These are phyloP conservation scores for Porites lobata DNA, from an alignment of 92 coral and sea anemone species.

Conservation along the genomic window DNA sequence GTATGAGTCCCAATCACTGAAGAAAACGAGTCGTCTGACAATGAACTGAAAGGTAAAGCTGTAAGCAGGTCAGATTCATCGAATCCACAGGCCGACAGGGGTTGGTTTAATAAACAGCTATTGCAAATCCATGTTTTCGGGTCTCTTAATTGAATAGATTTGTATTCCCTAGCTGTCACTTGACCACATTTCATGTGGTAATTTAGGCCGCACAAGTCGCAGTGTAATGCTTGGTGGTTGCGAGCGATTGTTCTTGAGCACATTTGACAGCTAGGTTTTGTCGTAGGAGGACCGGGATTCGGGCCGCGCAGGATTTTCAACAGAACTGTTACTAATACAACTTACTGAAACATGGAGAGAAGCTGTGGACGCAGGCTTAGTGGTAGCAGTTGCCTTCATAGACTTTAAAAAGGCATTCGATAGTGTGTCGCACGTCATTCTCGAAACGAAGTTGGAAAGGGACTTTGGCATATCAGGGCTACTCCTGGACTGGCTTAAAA, in stretches of 20 bases:
- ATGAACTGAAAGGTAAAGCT: conserved; percentile 22
- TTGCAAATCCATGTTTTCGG: conserved; percentile 6
- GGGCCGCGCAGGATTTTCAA: no score
- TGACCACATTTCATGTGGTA: conserved; percentile 7
- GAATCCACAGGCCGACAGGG: background rate
- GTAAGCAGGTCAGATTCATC: background rate
- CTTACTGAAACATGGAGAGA: no score
- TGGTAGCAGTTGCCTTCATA: no score
- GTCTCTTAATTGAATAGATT: conserved; percentile 10
- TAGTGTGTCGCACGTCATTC: no score
- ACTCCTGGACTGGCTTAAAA: no score
- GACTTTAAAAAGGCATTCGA: no score
- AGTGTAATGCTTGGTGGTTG: conserved; percentile 10
- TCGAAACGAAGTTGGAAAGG: no score
- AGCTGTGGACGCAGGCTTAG: no score
- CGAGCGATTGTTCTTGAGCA: conserved; percentile 27
- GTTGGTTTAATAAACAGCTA: conserved; percentile 1
- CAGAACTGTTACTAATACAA: no score
- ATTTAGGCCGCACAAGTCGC: conserved; percentile 11
- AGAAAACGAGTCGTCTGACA: conserved; percentile 18
- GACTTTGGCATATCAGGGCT: no score
- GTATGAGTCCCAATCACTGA: conserved; percentile 24
- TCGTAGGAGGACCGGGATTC: conserved; percentile 20
- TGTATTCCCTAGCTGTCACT: conserved; percentile 1
- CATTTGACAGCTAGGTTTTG: background rate